Evolutionary conservation across 2,888 invertebrate species (phyloP).

Genomic region (Sinodicranocentrus sp.): DNA sequence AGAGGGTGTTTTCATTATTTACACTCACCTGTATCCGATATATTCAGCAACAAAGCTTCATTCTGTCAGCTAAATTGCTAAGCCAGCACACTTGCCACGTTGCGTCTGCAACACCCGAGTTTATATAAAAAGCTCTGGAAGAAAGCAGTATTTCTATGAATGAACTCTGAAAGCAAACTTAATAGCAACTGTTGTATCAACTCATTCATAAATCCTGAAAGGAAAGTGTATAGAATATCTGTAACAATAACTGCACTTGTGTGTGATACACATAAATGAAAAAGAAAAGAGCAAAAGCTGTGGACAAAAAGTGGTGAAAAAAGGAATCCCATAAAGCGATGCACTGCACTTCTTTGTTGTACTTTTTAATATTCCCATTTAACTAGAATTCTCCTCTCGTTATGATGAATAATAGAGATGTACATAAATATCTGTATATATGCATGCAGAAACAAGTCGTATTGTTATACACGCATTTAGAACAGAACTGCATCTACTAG

Average conservation of each 20-base stretch:
- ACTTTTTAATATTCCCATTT: slow-evolving; percentile 21
- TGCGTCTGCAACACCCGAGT: too few relatives aligned
- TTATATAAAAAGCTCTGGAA: too few relatives aligned
- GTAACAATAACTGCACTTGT: slow-evolving; percentile 26
- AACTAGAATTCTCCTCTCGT: slow-evolving; percentile 15
- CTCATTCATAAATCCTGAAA: slow-evolving; percentile 16
- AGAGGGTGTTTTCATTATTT: too few relatives aligned
- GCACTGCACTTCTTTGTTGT: slow-evolving; percentile 26
- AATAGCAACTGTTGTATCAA: too few relatives aligned
- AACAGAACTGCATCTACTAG: neutral
- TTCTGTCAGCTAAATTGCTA: too few relatives aligned
- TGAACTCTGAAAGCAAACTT: too few relatives aligned
- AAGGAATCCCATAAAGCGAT: neutral
- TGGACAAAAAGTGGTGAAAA: neutral
- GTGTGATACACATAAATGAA: neutral
- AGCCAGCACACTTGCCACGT: too few relatives aligned
- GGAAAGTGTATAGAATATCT: slow-evolving; percentile 12
- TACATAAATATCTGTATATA: neutral
- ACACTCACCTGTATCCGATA: too few relatives aligned
- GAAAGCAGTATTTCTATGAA: too few relatives aligned
- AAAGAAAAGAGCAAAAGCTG: slow-evolving; percentile 26
- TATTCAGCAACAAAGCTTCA: too few relatives aligned
- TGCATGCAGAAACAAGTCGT: neutral
- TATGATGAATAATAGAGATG: neutral
- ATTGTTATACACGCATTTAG: neutral